Evolutionary conservation across 1,140 invertebrate species (phyloP).

Genomic region (Spodoptera litura): DNA sequence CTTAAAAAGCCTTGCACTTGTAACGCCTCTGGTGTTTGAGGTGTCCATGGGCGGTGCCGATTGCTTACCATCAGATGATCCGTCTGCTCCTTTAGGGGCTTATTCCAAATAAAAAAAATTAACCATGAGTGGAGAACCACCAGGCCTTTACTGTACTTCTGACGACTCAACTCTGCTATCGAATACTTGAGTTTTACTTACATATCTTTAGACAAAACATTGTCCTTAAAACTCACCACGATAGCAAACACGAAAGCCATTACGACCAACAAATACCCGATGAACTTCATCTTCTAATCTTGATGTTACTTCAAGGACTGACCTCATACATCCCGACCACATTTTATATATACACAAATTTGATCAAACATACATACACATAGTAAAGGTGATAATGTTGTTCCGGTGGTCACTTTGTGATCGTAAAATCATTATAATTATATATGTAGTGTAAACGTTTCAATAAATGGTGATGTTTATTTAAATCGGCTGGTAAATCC

Average conservation of each 20-base stretch:
- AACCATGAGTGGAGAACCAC: too few relatives aligned
- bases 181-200: too few relatives aligned
- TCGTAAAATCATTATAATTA: conserved; percentile 12
- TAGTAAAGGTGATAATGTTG: conserved; percentile 15
- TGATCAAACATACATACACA: background rate
- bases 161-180: background rate
- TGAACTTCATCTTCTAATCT: conserved; percentile 2
- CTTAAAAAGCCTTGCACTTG: too few relatives aligned
- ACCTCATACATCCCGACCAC: background rate
- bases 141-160: background rate
- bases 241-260: background rate
- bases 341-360: conserved; percentile 8
- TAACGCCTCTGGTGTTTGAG: too few relatives aligned
- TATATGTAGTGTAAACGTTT: background rate
- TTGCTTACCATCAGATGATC: too few relatives aligned
- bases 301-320: background rate
- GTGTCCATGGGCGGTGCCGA: too few relatives aligned
- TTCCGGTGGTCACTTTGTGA: background rate
- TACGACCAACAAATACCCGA: background rate
- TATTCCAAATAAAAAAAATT: too few relatives aligned
- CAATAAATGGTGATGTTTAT: background rate
- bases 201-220: background rate
- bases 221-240: conserved; percentile 12
- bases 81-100: too few relatives aligned
- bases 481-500: background rate